phyloP scores from a whole-genome alignment of 2,888 invertebrate genomes.

The Melieria omissa region DNA sequence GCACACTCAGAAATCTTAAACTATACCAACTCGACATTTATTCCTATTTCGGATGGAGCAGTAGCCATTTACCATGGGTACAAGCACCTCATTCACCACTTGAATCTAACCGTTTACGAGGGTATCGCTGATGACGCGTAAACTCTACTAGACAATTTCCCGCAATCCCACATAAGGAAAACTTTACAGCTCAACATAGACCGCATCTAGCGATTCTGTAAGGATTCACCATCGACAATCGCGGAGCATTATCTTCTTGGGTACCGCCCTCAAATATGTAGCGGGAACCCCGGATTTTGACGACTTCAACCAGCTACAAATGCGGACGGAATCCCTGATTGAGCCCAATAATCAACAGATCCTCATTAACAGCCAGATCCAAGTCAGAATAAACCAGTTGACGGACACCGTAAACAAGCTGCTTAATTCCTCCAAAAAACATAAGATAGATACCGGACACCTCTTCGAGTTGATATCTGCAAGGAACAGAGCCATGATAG shows the following conservation, averaged over 20 bases:
- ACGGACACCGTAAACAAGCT: conserved; percentile 24
- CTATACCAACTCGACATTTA: conserved; percentile 10
- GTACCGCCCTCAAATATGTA: conserved; percentile 27
- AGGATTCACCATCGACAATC: conserved; percentile 25
- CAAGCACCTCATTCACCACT: neutral
- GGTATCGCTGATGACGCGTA: neutral
- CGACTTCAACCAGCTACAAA: conserved; percentile 22
- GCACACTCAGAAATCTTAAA: conserved; percentile 3
- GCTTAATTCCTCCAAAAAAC: neutral
- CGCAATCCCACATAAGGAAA: conserved; percentile 2
- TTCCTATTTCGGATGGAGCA: neutral
- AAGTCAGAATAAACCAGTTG: conserved; percentile 22
- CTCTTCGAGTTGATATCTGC: neutral
- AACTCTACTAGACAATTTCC: neutral
- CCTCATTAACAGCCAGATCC: conserved; percentile 19
- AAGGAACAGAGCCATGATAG: conserved; percentile 6
- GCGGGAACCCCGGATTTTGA: conserved; percentile 33
- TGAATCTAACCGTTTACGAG: neutral
- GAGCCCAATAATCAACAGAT: conserved; percentile 21
- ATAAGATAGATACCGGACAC: neutral
- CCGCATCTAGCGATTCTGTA: conserved; percentile 5
- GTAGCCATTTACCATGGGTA: conserved; percentile 3
- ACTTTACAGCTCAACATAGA: neutral
- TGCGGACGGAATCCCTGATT: neutral
- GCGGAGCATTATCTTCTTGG: conserved; percentile 9